Base-by-base conservation (phyloP, 2,888 invertebrate species). In the Drosophila mercatorum region DNA sequence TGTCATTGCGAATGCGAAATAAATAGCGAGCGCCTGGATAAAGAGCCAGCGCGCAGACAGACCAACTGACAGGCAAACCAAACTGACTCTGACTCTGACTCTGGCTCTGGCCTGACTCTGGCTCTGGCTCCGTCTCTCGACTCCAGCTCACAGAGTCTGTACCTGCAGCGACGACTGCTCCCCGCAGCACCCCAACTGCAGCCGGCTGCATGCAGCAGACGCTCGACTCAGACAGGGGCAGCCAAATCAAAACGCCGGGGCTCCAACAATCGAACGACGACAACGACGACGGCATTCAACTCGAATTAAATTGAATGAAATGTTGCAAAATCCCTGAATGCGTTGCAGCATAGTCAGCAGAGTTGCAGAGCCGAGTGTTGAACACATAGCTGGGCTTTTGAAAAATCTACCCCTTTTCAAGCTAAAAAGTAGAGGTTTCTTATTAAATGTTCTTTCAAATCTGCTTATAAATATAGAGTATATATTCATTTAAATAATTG, bases 251-350 rank as follows among this genome's bases (percentile, higher is more conserved):
- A 79, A 68, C 68, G 80, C 64, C 75, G 64, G 66, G 38, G 40
- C 57, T 40, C 66, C 77, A 80, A 77, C 70, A 81, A 81, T 70
- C 78, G 74, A 81, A 76, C 76, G 60, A 69, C 72, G 55, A 44
- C 44, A 64, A 52, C 52, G 52, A 22, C 55, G 55, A 53, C 79
- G 71, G 82, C 75, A 76, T 83, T 87, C 74, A 77, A 67, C 71
- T 77, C 72, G 78, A 83, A 83, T 83, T 88, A 88, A 80, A 88
- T 80, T 82, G 80, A 88, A 77, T 84, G 83, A 77, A 86, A 78
- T 78, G 88, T 83, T 75, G 83, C 75, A 74, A 69, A 75, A 88
- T 74, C 75, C 76, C 74, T 73, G 74, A 81, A 80, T 80, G 75
- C 78, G 72, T 72, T 72, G 78, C 74, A 80, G 66, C 41, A 41